Evolutionary conservation across 2,113 vertebrate genomes (phyloP).

Genomic region (Phocoena phocoena): DNA sequence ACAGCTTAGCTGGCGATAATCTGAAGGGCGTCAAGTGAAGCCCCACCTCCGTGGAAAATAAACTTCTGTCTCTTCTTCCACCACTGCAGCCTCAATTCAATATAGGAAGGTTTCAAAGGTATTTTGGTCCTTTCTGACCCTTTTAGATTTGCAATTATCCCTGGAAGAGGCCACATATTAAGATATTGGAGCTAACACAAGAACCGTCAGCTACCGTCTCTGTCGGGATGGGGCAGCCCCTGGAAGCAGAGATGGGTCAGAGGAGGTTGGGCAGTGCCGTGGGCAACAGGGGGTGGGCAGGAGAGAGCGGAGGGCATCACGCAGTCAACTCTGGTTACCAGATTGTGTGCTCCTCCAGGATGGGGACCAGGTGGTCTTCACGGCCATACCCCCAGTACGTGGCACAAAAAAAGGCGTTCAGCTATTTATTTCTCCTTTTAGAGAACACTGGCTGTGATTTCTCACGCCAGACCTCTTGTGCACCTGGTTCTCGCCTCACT

Average conservation of each 20-base stretch:
- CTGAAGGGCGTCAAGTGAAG: neutral
- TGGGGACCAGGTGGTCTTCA: neutral
- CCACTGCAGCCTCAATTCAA: neutral
- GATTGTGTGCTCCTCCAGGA: neutral
- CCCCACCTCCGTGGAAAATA: neutral
- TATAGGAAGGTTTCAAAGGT: neutral
- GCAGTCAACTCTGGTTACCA: neutral
- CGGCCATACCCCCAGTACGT: neutral
- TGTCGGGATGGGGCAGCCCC: neutral
- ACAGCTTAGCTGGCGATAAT: neutral
- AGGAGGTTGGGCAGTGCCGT: neutral
- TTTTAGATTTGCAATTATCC: neutral
- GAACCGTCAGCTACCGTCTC: neutral
- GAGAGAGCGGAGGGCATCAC: accelerated
- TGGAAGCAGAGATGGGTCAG: neutral
- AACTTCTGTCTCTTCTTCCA: neutral
- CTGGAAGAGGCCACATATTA: neutral
- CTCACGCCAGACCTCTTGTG: accelerated
- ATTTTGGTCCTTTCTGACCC: neutral
- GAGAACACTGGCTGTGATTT: neutral
- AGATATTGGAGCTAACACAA: neutral
- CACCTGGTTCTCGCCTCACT: neutral
- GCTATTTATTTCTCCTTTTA: neutral
- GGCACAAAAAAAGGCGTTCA: neutral
- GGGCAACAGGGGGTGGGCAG: no score